Evolutionary conservation across 2,113 vertebrate genomes (phyloP).

Genomic region (Pantherophis guttatus): DNA sequence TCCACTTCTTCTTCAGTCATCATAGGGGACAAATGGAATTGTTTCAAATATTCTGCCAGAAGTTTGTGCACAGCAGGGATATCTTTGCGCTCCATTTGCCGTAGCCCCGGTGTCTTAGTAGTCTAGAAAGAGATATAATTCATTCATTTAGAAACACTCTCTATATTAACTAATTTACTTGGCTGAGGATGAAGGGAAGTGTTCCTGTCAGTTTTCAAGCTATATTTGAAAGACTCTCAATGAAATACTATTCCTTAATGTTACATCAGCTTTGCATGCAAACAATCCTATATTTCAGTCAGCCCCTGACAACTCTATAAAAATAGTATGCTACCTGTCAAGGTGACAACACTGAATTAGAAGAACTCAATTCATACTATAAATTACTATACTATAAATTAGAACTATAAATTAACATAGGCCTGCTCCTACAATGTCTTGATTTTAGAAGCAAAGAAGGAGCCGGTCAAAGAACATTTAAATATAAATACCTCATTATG

Average conservation of each 20-base stretch:
- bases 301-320: background rate
- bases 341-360: background rate
- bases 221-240: background rate
- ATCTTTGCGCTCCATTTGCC: conserved; percentile 89
- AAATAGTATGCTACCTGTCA: background rate
- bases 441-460: background rate
- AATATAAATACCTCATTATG: background rate
- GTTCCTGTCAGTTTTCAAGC: background rate
- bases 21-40: conserved; percentile 87
- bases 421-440: background rate
- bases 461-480: background rate
- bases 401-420: background rate
- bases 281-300: background rate
- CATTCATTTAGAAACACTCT: no score
- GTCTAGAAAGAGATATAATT: conserved; percentile 61
- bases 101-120: conserved; percentile 85
- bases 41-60: conserved; percentile 83
- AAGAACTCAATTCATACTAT: background rate
- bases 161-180: no score
- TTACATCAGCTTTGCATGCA: background rate
- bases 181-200: background rate
- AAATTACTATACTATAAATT: no score
- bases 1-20: conserved; percentile 91
- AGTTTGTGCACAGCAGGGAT: conserved; percentile 85
- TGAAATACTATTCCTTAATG: background rate